These are phyloP conservation scores for Pediacus dermestoides DNA, from an alignment of 2,888 invertebrate genomes.

Conservation along the genomic window DNA sequence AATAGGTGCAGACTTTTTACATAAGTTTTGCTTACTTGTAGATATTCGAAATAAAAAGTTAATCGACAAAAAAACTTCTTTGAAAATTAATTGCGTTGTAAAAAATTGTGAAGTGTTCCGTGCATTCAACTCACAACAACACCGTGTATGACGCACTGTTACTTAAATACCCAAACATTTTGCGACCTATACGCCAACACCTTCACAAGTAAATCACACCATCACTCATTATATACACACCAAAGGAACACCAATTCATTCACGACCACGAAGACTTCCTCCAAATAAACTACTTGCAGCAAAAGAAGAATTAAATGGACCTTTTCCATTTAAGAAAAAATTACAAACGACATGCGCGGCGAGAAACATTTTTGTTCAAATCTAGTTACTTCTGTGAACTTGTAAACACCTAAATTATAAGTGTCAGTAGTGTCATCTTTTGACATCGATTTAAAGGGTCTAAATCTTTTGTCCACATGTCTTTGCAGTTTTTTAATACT, in stretches of 20 bases:
- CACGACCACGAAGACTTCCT: not conserved
- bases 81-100: not conserved
- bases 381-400: too few relatives aligned
- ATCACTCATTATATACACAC: conserved; percentile 24
- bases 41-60: conserved; percentile 10
- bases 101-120: conserved; percentile 3
- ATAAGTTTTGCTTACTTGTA: conserved; percentile 7
- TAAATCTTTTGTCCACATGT: too few relatives aligned
- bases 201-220: too few relatives aligned
- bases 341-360: too few relatives aligned
- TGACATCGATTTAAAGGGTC: too few relatives aligned
- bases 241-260: conserved; percentile 15
- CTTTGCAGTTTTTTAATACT: too few relatives aligned
- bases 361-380: too few relatives aligned
- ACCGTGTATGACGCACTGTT: conserved; percentile 3
- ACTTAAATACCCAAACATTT: not conserved
- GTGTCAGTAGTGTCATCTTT: too few relatives aligned
- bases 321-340: too few relatives aligned
- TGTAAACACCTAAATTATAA: too few relatives aligned
- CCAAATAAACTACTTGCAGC: not conserved
- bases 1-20: conserved; percentile 39
- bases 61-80: conserved; percentile 5
- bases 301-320: not conserved
- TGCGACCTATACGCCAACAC: conserved; percentile 18
- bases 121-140: conserved; percentile 5